Evolutionary conservation across 2,888 invertebrate species (phyloP).

Genomic region (Drosophila neonasuta): DNA sequence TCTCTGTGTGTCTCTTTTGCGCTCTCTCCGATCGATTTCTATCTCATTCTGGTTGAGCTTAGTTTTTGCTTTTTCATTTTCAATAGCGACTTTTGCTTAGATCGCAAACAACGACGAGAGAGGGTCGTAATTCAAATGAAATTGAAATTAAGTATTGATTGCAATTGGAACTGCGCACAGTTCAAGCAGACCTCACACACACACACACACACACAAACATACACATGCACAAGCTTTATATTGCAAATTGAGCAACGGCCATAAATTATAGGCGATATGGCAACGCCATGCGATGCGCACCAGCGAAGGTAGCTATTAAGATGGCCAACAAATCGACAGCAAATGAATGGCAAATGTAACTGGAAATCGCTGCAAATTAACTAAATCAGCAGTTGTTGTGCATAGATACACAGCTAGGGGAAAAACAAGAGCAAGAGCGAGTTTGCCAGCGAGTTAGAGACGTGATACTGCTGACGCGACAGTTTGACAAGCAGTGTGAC

Average conservation of each 20-base stretch:
- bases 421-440: slow-evolving; percentile 24
- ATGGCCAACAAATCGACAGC: slow-evolving; percentile 43
- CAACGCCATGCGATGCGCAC: slow-evolving; percentile 45
- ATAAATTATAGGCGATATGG: slow-evolving; percentile 57
- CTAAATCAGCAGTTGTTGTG: slow-evolving; percentile 53
- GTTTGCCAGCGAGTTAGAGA: neutral
- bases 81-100: slow-evolving; percentile 32
- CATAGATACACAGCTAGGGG: slow-evolving; percentile 13
- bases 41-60: slow-evolving; percentile 11
- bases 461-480: neutral
- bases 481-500: slow-evolving; percentile 12
- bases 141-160: slow-evolving; percentile 71
- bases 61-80: slow-evolving; percentile 23
- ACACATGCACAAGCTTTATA: slow-evolving; percentile 19
- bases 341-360: slow-evolving; percentile 56
- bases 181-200: slow-evolving; percentile 19
- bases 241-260: slow-evolving; percentile 51
- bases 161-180: slow-evolving; percentile 54
- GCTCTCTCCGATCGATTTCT: neutral
- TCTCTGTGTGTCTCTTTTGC: neutral
- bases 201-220: slow-evolving; percentile 11
- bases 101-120: slow-evolving; percentile 19
- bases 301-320: slow-evolving; percentile 39
- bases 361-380: slow-evolving; percentile 59
- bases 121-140: slow-evolving; percentile 56